Conservation (phyloP, 1,140 invertebrate genomes). For the Bombus balteatus region DNA sequence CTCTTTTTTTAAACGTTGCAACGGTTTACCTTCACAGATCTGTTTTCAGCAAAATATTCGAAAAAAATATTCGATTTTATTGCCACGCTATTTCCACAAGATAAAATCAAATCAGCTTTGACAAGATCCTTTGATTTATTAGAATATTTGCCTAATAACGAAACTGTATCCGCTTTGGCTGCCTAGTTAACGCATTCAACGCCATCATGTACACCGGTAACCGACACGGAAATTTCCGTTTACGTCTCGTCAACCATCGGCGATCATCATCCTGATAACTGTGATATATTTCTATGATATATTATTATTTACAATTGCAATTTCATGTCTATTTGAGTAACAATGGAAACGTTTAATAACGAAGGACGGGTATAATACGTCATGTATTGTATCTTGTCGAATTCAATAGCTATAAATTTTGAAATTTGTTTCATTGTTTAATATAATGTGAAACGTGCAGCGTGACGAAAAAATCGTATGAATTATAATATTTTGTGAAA, state of each 20-base stretch:
- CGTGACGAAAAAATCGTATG: too few species aligned
- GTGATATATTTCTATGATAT: background rate
- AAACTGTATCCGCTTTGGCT: background rate
- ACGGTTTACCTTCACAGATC: background rate
- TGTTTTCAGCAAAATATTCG: background rate
- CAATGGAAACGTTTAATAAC: background rate
- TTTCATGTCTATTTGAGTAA: background rate
- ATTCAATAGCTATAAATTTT: background rate
- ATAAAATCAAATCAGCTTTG: background rate
- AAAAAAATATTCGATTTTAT: background rate
- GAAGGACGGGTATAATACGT: background rate
- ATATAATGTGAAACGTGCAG: too few species aligned
- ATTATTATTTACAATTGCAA: background rate
- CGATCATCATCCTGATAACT: background rate
- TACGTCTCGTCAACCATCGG: background rate
- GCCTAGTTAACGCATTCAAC: background rate
- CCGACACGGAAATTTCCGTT: conserved; percentile 1
- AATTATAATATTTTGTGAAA: too few species aligned
- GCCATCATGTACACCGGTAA: background rate
- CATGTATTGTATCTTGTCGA: background rate
- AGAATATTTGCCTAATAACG: background rate
- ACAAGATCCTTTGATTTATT: background rate
- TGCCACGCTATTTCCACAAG: background rate
- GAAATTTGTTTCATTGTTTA: too few species aligned
- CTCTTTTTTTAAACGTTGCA: background rate